Percentiles rank a stretch among this genome's conserved stretches.
phyloP scores from a whole-genome alignment of 2,888 invertebrate genomes.

The Caenorhabditis sulstoni region DNA sequence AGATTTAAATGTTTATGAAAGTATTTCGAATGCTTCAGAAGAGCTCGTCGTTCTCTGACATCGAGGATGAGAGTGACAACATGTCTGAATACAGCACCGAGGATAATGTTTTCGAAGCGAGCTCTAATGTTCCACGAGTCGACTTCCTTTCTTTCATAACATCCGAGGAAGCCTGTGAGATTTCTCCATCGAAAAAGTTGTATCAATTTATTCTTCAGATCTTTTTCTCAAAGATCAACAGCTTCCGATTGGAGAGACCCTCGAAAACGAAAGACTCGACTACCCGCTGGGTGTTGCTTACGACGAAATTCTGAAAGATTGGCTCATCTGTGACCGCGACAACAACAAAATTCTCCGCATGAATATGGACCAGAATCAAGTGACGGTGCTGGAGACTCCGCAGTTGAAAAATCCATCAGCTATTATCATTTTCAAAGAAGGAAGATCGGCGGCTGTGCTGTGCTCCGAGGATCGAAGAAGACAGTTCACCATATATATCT shows the following conservation, averaged over 20 bases:
- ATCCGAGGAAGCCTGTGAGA: constrained; percentile 17
- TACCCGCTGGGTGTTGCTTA: constrained; percentile 40
- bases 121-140: constrained; percentile 1
- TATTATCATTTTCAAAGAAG: constrained; percentile 25
- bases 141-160: constrained; percentile 28
- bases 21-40: no score
- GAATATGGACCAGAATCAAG: not conserved
- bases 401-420: constrained; percentile 24
- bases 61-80: not conserved
- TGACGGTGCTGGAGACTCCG: not conserved
- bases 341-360: constrained; percentile 19
- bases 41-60: not conserved
- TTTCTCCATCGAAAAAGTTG: no score
- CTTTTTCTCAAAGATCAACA: constrained; percentile 5
- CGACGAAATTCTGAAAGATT: constrained; percentile 16
- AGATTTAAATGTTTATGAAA: no score
- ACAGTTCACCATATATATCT: constrained; percentile 13
- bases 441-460: constrained; percentile 23
- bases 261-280: constrained; percentile 5
- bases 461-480: not conserved
- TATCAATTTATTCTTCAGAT: no score
- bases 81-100: not conserved
- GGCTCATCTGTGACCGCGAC: constrained; percentile 35
- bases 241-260: not conserved
- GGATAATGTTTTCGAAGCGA: not conserved